Base-by-base conservation (phyloP, 2,113 vertebrate genomes). In the Mixornis gularis region DNA sequence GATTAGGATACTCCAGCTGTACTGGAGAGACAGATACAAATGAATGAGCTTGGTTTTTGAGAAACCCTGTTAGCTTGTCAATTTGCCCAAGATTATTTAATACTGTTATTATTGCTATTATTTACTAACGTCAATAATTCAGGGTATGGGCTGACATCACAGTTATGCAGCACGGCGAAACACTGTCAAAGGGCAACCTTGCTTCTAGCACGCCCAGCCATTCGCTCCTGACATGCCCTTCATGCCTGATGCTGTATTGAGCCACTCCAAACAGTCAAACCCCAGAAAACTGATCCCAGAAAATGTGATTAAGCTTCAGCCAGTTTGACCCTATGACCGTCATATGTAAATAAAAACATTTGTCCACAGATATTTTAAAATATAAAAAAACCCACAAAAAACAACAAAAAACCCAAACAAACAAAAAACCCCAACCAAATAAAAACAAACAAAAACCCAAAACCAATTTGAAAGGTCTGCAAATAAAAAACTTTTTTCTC, bases 171-270 rank as follows among this genome's bases (percentile, higher is more conserved):
- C 29, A 15, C 0, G 3, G 51, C 17, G 46, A 83, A 38, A 13
- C 46, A 34, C 29, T 24, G 6, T n/a, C 58, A 82, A 53, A 86
- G 30, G 27, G 21, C 36, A 91, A 40, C 25, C 34, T 40, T 40
- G 17, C 55, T 69, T 44, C 55, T 6, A n/a, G 30, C 17, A 40
- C 0, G 0, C 32, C 40, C 68, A 58, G 29, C 7, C 26, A 17
- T 2, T 11, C 0, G 0, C 16, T 64, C 32, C 34, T 25, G 21
- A 16, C 9, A 11, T 26, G 38, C 51, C 30, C 40, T 51, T 81
- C 56, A 24, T 21, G 36, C 56, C 17, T 29, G 13, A 66, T 34
- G 19, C 34, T 2, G 0, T 6, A 41, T 4, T 16, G 32, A 83
- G 56, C 19, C 34, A 77, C 26, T 38, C 62, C 12, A 11, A 43